Base-by-base conservation (phyloP, 2,113 vertebrate species). In the Plectropomus leopardus region DNA sequence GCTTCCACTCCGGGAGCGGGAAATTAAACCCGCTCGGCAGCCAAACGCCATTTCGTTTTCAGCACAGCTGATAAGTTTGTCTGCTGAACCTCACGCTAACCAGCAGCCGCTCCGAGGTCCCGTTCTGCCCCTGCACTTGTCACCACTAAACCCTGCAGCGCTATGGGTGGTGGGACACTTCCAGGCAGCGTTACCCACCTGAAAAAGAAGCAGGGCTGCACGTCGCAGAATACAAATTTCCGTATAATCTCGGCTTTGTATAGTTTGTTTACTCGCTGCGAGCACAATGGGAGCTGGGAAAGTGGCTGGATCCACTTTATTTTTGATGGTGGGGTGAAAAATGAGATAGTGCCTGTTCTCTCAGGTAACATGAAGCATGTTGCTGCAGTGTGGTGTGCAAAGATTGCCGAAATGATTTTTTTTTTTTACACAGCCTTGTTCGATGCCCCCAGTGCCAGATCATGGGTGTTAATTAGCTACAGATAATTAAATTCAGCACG, bases 11-110 rank as follows among this genome's bases (percentile, higher is more conserved):
- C 24, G 2, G 17, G 24, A n/a, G 54, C 58, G 61, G 60, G 67
- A 87, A 82, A 83, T 86, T 64, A 83, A 81, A 81, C 69, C 69
- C n/a, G 55, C 80, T 84, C 70, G 17, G 23, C 76, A 23, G 78
- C 68, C 84, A 72, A 82, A 58, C 53, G 21, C 34, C 74, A 34
- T 88, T 91, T 72, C 24, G 53, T 80, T 84, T 65, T 54, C 81
- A 36, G 57, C 1, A 4, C 0, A 21, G 71, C 82, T 57, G 81
- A 86, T 68, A 70, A 59, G 75, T 82, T 77, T 44, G 79, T 65
- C 73, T 28, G 24, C 57, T 30, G 48, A 76, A 67, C 67, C 69
- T 24, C 65, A 63, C 68, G 21, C 45, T 61, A 71, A 59, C 36
- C 77, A 44, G 80, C 28, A 24, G 34, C 11, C 36, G 34, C 80